Evolutionary conservation across 2,797 vertebrate species (phyloP), one percentile per base, ranked within the genome.

Genomic region (Sylvia borin): DNA sequence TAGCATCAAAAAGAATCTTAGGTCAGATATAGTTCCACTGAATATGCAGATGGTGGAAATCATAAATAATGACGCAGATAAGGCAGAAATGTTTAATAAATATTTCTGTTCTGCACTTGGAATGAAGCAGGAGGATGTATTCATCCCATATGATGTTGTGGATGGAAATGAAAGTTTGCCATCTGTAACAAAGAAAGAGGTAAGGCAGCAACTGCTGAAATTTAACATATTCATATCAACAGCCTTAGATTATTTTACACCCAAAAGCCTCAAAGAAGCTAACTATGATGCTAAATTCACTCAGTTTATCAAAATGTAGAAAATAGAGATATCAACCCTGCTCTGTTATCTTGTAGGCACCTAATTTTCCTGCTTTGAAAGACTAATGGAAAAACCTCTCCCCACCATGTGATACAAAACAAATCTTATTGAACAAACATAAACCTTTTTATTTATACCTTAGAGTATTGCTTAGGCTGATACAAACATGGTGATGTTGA

Each of bases 161-260:
- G 64, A 96, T 92, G 53, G 77, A 95, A 95, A 91, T 54, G 92
- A 96, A 96, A 94, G 90, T 97, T 97, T 97, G 85, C 96, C 96
- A 97, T 97, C 96, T 97, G 96, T 88, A 97, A 96, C 94, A 96
- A 97, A 95, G 96, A 95, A 92, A 95, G 95, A 97, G 95, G 96
- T 97, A 96, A 96, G 93, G 57, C 84, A 94, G 90, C 53, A 83
- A 91, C 42, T 93, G 77, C 64, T 91, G 76, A 95, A 93, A 95
- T 71, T 17, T 36, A 89, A 73, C 25, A 82, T 64, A 57, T 60
- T 92, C 73, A 16, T 64, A 91, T 62, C 77, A 91, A 80, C 13
- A 34, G 72, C 53, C 77, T 88, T 65, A 75, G 50, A 91, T 64
- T 94, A 87, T 87, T 95, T 96, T 79, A 93, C 34, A 71, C 50